Percentiles rank a stretch among this genome's conserved stretches.
Conservation (phyloP, 2,113 vertebrate species). For the Dicrurus megarhynchus region DNA sequence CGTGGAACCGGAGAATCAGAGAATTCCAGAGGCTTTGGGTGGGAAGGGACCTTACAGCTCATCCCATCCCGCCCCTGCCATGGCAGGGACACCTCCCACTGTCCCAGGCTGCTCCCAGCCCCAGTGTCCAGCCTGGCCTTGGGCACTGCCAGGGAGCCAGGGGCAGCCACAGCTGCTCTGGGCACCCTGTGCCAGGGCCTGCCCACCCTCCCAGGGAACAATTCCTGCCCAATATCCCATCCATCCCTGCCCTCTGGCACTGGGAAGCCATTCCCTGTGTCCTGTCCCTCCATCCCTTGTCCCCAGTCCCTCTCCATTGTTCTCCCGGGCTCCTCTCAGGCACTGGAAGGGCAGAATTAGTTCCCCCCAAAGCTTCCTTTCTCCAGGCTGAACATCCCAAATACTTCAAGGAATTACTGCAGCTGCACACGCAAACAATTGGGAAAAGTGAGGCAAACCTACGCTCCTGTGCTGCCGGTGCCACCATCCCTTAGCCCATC, state of each 20-base stretch:
- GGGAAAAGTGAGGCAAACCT: not conserved
- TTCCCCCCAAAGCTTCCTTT: not conserved
- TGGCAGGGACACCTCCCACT: not conserved
- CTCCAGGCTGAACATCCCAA: not conserved
- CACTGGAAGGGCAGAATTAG: not conserved
- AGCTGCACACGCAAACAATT: accelerated
- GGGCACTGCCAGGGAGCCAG: not conserved
- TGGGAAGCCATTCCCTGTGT: not conserved
- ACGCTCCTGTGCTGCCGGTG: accelerated
- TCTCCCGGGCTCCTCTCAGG: not conserved
- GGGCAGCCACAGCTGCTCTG: not conserved
- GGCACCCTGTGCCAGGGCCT: not conserved
- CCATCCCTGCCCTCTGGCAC: accelerated
- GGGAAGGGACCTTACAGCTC: not conserved
- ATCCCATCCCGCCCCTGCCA: not conserved
- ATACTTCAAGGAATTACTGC: accelerated
- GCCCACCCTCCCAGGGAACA: not conserved
- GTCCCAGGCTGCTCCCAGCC: not conserved
- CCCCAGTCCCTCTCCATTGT: not conserved
- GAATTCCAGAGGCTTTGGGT: not conserved
- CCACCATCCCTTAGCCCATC: accelerated
- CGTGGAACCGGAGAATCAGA: accelerated
- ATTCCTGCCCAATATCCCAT: not conserved
- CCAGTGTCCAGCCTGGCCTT: not conserved
- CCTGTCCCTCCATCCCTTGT: not conserved